Evolutionary conservation across 2,888 invertebrate species (phyloP), one percentile per base, ranked within the genome.

Genomic region (Antheraea yamamai): DNA sequence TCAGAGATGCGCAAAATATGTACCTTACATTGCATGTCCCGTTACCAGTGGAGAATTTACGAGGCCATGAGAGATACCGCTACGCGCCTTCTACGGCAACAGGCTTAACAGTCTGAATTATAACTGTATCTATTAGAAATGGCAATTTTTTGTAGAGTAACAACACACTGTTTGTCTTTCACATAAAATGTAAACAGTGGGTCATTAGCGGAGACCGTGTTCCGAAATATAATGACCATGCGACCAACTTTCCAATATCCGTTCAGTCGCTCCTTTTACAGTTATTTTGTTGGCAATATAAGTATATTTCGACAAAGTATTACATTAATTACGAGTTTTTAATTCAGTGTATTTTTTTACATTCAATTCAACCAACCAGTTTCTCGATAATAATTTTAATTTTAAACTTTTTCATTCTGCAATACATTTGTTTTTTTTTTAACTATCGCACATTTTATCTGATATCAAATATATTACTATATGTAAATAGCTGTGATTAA

Each of bases 101-200:
- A 61, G 61, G 61, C 61, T 23, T 23, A 85, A 84, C 89, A 87
- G 64, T 26, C 16, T 4, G 16, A 30, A 91, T 88, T 89, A 88
- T 93, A 93, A 93, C 93, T 92, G 93, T 92, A 90, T 84, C 87
- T 85, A 86, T 81, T 82, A 78, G 78, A 80, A 81, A 82, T 78
- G 78, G 75, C 80, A 82, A 78, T 20, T 70, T 68, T 14, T 35
- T 30, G 4, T 20, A 20, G 68, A 52, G 39, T 52, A 18, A 35
- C 51, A 68, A 71, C 71, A 82, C 7, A 7, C 78, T 80, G 81
- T 85, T 85, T 83, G 84, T 84, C 83, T 85, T 85, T 82, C 78
- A 81, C 82, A 81, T 81, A 82, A 79, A 80, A 83, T 83, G 82
- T 80, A 80, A 84, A 81, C 80, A 79, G 83, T 85, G 84, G 86